Evolutionary conservation across 2,113 vertebrate species (phyloP).

Genomic region (Odontesthes bonariensis): DNA sequence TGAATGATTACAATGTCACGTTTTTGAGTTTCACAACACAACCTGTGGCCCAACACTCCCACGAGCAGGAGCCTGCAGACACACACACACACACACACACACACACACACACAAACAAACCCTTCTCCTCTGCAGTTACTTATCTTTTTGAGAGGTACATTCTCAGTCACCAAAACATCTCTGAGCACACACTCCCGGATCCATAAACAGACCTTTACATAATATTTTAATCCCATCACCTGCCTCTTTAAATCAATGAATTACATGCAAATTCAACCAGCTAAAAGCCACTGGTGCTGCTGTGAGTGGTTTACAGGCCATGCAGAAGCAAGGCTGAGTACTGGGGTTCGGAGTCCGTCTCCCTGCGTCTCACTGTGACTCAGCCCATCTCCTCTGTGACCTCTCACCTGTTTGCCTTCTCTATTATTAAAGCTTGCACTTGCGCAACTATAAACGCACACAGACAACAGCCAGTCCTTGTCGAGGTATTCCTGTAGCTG

Average conservation of each 20-base stretch:
- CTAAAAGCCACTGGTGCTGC: constrained; percentile 17
- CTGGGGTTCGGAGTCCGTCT: constrained; percentile 15
- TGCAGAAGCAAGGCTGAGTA: constrained; percentile 24
- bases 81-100: neutral
- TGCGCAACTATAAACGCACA: constrained; percentile 19
- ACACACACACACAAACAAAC: neutral
- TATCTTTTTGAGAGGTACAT: constrained; percentile 12
- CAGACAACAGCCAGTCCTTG: constrained; percentile 37
- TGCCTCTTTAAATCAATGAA: constrained; percentile 45
- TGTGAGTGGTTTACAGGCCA: constrained; percentile 29
- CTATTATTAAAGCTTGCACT: constrained; percentile 53
- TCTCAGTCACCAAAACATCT: constrained; percentile 8
- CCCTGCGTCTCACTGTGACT: constrained; percentile 36
- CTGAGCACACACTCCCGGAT: constrained; percentile 17
- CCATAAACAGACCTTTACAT: constrained; percentile 39
- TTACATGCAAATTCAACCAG: constrained; percentile 47
- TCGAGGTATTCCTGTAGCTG: constrained; percentile 66
- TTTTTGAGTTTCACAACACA: constrained; percentile 45
- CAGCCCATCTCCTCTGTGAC: constrained; percentile 29
- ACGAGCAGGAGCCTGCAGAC: neutral
- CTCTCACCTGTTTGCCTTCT: constrained; percentile 64
- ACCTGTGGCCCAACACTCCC: constrained; percentile 13
- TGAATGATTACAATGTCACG: constrained; percentile 42
- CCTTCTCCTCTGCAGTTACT: neutral
- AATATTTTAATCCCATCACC: constrained; percentile 50